Conservation (phyloP, 2,888 invertebrate species). For the Nymphalis urticae region DNA sequence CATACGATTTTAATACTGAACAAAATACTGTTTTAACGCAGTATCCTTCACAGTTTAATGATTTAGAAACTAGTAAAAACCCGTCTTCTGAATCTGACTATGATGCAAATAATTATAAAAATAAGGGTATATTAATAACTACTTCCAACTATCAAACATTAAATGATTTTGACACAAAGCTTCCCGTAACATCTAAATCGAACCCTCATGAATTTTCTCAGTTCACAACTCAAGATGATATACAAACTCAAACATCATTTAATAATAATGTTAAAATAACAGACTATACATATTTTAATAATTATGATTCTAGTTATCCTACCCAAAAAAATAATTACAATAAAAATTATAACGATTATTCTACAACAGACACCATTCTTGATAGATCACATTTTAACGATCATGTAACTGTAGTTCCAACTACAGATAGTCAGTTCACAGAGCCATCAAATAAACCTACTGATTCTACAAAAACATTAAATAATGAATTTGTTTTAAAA, state of each 20-base stretch:
- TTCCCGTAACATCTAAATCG: background rate
- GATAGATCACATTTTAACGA: background rate
- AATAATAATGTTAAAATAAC: conserved; percentile 7
- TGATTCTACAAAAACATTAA: background rate
- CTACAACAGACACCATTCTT: background rate
- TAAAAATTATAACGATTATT: background rate
- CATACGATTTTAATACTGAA: background rate
- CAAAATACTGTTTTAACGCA: background rate
- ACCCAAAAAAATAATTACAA: background rate
- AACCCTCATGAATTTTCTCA: background rate
- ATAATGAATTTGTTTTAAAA: background rate
- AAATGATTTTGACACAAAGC: background rate
- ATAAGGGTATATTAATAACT: background rate
- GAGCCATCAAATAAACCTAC: background rate
- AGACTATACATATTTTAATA: background rate
- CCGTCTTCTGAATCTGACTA: background rate
- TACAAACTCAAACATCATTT: background rate
- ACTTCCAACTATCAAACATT: background rate
- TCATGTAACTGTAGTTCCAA: background rate
- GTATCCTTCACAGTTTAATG: background rate
- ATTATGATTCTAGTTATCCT: background rate
- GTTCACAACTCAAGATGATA: background rate
- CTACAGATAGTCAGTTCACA: background rate
- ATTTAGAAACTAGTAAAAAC: background rate
- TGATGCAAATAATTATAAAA: background rate